Evolutionary conservation across 1,140 invertebrate species (phyloP), one percentile per base, ranked within the genome.

Genomic region (Armadillidium nasatum): DNA sequence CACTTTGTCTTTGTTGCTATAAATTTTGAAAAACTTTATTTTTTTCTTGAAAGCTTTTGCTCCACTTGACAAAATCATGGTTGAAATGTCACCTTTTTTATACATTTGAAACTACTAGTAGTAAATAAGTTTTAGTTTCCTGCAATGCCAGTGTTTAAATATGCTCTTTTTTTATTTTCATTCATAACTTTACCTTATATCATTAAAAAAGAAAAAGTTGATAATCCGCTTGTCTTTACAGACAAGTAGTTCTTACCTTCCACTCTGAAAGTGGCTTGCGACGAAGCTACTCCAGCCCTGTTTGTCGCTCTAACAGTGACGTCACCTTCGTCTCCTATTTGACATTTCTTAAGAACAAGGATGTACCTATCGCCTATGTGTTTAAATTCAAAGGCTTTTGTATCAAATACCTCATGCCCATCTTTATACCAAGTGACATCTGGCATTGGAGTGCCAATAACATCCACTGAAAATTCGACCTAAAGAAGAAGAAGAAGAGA

Each of bases 351-450:
- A 81, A 94, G 92, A n/a, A 93, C 87, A 4, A 96, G 87, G 44
- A 90, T 88, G 83, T 92, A 94, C 44, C 87, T 88, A 22, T 92
- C 90, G 74, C 90, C 90, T 92, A 92, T 0, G 91, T 92, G 0
- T 79, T 79, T 23, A 83, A 83, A 68, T 82, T 84, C 54, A 83
- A 75, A 75, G 82, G 83, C 33, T 33, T 79, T 72, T 44, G 74
- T 75, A 21, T 80, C 78, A 23, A 79, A 79, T 15, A 81, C 75
- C 68, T 80, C 81, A 46, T 79, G 76, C 45, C 91, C 92, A 83
- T 95, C 92, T 84, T 94, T 94, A 84, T 91, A 97, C 96, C 96
- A 99, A n/a, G 90, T 90, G 23, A 98, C 89, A 81, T 91, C 91
- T 2, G 96, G 95, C 7, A 88, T 84, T 0, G 96, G 96, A 44